phyloP scores from a whole-genome alignment of 1,140 invertebrate genomes.

The Tetragonula clypearis region DNA sequence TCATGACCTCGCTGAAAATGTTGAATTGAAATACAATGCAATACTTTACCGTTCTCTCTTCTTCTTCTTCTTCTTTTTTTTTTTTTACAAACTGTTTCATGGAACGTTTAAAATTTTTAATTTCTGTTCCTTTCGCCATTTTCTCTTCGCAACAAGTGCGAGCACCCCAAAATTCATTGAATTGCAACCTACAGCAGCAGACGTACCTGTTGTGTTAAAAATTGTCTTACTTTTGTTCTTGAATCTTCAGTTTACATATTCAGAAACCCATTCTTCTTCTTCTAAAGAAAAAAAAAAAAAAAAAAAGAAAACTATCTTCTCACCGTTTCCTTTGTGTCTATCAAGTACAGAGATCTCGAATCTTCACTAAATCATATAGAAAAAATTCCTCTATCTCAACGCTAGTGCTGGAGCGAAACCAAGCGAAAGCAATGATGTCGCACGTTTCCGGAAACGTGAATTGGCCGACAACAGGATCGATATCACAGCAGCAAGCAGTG shows the following conservation, averaged over 20 bases:
- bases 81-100: not conserved
- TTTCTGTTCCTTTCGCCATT: not conserved
- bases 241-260: too few relatives aligned
- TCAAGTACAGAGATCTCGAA: too few relatives aligned
- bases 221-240: too few relatives aligned
- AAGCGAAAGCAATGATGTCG: not conserved
- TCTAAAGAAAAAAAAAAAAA: too few relatives aligned
- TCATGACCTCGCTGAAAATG: not conserved
- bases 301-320: too few relatives aligned
- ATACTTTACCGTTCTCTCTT: too few relatives aligned
- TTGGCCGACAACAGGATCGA: not conserved
- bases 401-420: not conserved
- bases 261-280: too few relatives aligned
- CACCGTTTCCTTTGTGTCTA: too few relatives aligned
- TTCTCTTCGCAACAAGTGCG: not conserved
- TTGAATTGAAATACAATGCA: not conserved
- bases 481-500: not conserved
- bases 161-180: not conserved
- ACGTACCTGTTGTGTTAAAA: too few relatives aligned
- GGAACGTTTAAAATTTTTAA: not conserved
- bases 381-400: not conserved
- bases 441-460: conserved; percentile 7
- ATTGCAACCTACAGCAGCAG: not conserved
- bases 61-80: not conserved
- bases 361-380: not conserved